These are phyloP conservation scores for Periparus ater DNA, from an alignment of 2,797 vertebrate genomes.

Conservation along the genomic window DNA sequence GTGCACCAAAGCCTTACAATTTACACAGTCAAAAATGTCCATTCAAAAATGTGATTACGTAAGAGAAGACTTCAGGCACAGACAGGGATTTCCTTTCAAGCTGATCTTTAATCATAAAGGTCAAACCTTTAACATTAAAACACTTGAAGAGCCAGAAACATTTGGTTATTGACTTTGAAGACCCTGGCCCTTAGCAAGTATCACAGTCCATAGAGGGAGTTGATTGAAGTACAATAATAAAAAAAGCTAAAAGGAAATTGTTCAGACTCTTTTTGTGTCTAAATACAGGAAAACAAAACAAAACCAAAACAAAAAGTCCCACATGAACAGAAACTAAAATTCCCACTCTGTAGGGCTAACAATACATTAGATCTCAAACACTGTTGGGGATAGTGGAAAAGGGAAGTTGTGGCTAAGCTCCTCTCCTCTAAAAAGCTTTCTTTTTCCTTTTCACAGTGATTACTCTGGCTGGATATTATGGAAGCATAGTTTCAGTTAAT, in stretches of 20 bases:
- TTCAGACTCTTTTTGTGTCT: not conserved
- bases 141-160: constrained; percentile 23
- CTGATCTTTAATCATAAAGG: constrained; percentile 45
- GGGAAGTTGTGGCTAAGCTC: not conserved
- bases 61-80: not conserved
- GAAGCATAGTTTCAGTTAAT: not conserved
- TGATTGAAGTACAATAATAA: not conserved
- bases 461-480: not conserved
- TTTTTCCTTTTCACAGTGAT: not conserved
- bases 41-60: not conserved
- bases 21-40: not conserved
- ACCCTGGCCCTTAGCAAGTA: not conserved
- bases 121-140: constrained; percentile 42
- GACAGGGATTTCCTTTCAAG: constrained; percentile 17
- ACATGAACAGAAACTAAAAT: not conserved
- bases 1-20: not conserved
- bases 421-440: not conserved
- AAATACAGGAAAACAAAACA: not conserved
- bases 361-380: not conserved
- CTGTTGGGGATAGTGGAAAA: not conserved
- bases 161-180: constrained; percentile 39
- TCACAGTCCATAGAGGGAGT: not conserved
- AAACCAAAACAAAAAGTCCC: not conserved
- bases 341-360: not conserved
- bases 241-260: not conserved